Evolutionary conservation across 2,113 vertebrate species (phyloP).

Genomic region (Mohoua ochrocephala): DNA sequence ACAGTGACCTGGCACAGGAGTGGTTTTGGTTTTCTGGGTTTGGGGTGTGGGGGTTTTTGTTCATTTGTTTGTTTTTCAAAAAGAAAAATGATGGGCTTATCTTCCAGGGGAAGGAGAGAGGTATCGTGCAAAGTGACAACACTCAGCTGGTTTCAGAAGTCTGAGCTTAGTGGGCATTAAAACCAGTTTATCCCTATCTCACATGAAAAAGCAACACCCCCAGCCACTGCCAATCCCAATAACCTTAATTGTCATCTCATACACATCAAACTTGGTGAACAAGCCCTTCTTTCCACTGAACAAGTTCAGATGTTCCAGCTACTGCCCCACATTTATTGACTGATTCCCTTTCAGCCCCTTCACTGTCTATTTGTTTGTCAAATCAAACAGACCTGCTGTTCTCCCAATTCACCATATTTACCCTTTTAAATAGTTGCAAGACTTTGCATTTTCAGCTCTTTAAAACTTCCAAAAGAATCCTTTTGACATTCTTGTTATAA

Average conservation of each 20-base stretch:
- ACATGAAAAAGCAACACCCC: neutral
- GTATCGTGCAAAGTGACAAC: neutral
- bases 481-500: neutral
- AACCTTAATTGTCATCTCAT: neutral
- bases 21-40: neutral
- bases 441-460: neutral
- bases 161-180: neutral
- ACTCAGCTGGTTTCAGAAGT: neutral
- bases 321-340: neutral
- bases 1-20: neutral
- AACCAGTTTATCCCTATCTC: neutral
- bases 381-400: neutral
- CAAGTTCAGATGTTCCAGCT: neutral
- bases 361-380: neutral
- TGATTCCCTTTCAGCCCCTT: neutral
- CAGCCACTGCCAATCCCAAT: neutral
- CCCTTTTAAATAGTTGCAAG: neutral
- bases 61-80: fast-evolving
- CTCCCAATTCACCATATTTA: neutral
- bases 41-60: fast-evolving
- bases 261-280: neutral
- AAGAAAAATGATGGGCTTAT: neutral
- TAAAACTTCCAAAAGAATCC: neutral
- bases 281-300: neutral
- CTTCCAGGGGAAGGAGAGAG: neutral